Percentiles rank a stretch among this genome's conserved stretches.
Conservation (phyloP, 1,140 invertebrate genomes). For the Tetranychus cinnabarinus region DNA sequence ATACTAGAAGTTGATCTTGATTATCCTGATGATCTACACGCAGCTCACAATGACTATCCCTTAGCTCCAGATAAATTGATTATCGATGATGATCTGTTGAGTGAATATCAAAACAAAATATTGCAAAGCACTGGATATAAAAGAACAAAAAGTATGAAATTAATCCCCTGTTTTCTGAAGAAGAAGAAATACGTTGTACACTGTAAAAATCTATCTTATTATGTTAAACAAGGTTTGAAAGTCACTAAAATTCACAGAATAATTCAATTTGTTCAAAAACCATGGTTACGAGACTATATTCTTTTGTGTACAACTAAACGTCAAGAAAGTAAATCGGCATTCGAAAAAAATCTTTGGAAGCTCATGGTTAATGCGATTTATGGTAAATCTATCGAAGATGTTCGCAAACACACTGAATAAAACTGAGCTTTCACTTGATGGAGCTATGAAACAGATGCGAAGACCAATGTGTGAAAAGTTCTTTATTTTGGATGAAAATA, state of each 20-base stretch:
- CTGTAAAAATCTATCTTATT: slow-evolving; percentile 6
- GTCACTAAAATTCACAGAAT: slow-evolving; percentile 26
- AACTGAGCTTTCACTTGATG: slow-evolving; percentile 17
- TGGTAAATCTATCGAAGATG: slow-evolving; percentile 27
- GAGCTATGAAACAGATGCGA: slow-evolving; percentile 17
- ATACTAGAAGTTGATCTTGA: too few relatives aligned
- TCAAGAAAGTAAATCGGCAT: slow-evolving; percentile 14
- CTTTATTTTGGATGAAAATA: background rate
- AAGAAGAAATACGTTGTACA: too few relatives aligned
- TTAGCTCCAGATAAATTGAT: too few relatives aligned
- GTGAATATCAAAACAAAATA: too few relatives aligned
- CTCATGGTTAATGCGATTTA: slow-evolving; percentile 25
- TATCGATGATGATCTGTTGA: too few relatives aligned
- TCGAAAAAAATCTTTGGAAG: slow-evolving; percentile 18
- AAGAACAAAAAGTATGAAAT: too few relatives aligned
- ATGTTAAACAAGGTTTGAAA: slow-evolving; percentile 22
- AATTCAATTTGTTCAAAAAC: slow-evolving; percentile 23
- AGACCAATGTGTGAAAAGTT: slow-evolving; percentile 20
- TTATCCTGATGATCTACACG: too few relatives aligned
- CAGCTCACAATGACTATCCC: too few relatives aligned
- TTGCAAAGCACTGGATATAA: too few relatives aligned
- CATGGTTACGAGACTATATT: slow-evolving; percentile 24
- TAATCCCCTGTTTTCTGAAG: too few relatives aligned
- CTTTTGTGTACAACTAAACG: slow-evolving; percentile 20
- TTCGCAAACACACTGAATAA: slow-evolving; percentile 22